Percentiles rank a stretch among this genome's conserved stretches.
Conservation (phyloP, 1,140 invertebrate species). For the Brachionus rotundiformis region DNA sequence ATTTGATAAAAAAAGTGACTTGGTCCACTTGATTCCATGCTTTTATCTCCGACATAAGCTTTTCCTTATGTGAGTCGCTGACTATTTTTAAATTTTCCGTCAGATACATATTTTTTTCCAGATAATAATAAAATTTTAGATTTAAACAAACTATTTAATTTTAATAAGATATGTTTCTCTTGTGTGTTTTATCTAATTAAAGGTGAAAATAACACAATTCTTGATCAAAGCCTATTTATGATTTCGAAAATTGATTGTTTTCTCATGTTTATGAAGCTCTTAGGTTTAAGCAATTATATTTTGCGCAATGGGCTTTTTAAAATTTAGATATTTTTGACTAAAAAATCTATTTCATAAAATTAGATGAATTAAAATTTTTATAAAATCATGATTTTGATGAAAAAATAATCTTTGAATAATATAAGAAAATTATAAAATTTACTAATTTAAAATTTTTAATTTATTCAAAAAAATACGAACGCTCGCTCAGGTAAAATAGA, state of each 20-base stretch:
- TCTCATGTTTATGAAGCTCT: constrained; percentile 41
- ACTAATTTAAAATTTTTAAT: constrained; percentile 26
- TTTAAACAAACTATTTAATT: neutral
- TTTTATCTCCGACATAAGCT: constrained; percentile 18
- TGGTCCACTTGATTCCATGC: constrained; percentile 24
- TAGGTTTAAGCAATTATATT: neutral
- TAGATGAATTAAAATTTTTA: constrained; percentile 26
- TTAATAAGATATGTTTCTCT: neutral
- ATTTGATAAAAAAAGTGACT: neutral
- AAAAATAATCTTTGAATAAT: constrained; percentile 17
- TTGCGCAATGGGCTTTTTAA: neutral
- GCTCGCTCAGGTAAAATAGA: neutral
- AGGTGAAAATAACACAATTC: neutral
- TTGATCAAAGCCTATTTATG: neutral
- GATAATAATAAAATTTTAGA: constrained; percentile 14
- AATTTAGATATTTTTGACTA: constrained; percentile 3
- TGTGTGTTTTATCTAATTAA: neutral
- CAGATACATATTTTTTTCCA: constrained; percentile 2
- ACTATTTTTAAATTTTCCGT: neutral
- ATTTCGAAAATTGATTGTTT: constrained; percentile 11
- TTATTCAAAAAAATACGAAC: constrained; percentile 13
- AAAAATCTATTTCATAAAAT: neutral
- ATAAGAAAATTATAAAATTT: constrained; percentile 22
- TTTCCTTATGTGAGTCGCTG: neutral
- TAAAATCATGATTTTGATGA: constrained; percentile 35